Evolutionary conservation across 2,113 vertebrate species (phyloP).

Genomic region (Hassar affinis): DNA sequence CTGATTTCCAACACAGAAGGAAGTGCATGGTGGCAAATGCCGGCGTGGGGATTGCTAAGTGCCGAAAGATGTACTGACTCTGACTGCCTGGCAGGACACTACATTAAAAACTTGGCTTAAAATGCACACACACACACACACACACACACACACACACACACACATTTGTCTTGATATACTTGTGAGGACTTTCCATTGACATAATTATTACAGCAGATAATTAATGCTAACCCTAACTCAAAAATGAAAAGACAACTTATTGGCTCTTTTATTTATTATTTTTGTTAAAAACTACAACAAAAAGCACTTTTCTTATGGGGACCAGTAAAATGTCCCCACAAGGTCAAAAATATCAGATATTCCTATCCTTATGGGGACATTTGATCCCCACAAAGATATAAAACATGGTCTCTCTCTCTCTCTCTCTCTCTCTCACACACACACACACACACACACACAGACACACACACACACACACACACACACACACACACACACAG

Average conservation of each 20-base stretch:
- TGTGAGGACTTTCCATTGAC: no score
- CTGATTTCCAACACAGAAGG: conserved; percentile 32
- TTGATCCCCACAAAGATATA: no score
- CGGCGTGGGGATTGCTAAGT: conserved; percentile 42
- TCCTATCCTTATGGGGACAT: no score
- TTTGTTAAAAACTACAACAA: no score
- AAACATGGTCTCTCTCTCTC: conserved; percentile 57
- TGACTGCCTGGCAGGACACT: neutral
- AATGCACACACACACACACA: neutral
- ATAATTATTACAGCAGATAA: no score
- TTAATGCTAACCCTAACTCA: no score
- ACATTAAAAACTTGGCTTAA: conserved; percentile 5
- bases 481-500: neutral
- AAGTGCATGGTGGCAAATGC: conserved; percentile 8
- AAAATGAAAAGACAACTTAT: no score
- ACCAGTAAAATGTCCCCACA: no score
- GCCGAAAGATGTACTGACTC: conserved; percentile 40
- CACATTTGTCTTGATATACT: neutral
- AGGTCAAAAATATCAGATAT: no score
- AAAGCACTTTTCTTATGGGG: no score
- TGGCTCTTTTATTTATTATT: no score
- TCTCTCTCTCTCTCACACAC: conserved; percentile 41
- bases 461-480: neutral
- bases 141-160: neutral
- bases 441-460: conserved; percentile 1